Base-by-base conservation (phyloP, 2,113 vertebrate genomes). In the Platycercus adscitus region DNA sequence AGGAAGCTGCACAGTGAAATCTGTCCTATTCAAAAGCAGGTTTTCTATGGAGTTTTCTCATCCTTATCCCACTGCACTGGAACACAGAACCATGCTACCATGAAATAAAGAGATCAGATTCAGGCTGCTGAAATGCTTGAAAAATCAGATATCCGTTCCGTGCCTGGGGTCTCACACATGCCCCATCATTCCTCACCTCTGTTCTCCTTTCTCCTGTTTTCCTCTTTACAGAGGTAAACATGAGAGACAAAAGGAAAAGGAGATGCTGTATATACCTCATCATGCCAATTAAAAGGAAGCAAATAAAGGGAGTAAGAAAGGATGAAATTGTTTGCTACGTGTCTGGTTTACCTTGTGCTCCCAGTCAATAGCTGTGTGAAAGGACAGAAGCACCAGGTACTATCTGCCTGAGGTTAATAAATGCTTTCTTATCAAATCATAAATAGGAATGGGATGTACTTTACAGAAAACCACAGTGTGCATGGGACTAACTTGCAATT, bases 391-490 rank as follows among this genome's bases (percentile, higher is more conserved):
- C 58, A 23, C 1, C 4, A 47, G 2, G 3, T 18, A 28, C 17
- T n/a, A 75, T 4, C 35, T n/a, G n/a, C 41, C 50, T 46, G n/a
- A 43, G 41, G n/a, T 29, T 21, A 49, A 49, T 1, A 73, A 64
- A 77, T 9, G 23, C 17, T 33, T 60, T 55, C 52, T 55, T 35
- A 56, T 8, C 16, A 73, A 81, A 5, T 6, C 3, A 47, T 9
- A 63, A 49, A 39, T 58, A 58, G 33, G 33, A 55, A 68, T 0
- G 82, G 33, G 39, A 28, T 0, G 6, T 8, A 39, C 10, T 14
- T 65, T 3, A 83, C n/a, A 47, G 31, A 63, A 63, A 10, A 1
- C 6, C 7, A 1, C 11, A 17, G 64, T 0, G 1, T 9, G 18
- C 23, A 66, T 11, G 46, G 7, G 52, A 41, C 31, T 64, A 66